Evolutionary conservation across 1,140 invertebrate species (phyloP), one percentile per base, ranked within the genome.

Genomic region (Chelonus insularis): DNA sequence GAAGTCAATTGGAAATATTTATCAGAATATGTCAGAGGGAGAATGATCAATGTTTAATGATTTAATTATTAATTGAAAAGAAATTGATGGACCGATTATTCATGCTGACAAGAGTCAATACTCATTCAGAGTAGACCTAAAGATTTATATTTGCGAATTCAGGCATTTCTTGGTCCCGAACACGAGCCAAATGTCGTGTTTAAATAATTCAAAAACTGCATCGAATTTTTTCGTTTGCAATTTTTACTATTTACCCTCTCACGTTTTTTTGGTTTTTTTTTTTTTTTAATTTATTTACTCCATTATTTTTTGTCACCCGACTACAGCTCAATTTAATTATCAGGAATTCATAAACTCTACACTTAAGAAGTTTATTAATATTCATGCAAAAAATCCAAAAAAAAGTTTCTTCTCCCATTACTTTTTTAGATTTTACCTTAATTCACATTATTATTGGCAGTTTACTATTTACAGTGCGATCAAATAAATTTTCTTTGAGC

Each of bases 81-180:
- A 3, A 29, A 29, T 29, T 7, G 25, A 7, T 23, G 36, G 20
- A 43, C 14, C 8, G 23, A 18, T n/a, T 39, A n/a, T 20, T 12
- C 20, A 11, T 57, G 36, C 43, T 1, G 14, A 41, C 29, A 23
- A 39, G 8, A 39, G 14, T 36, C 8, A 14, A 7, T 55, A 12
- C 16, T 14, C 18, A 29, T 23, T 23, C 7, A 47, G 36, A 14
- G 18, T 41, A 60, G 45, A 60, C 18, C 16, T 50, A 25, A 23
- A 32, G 16, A 51, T 51, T 39, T 32, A 18, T 50, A 32, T 29
- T 25, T 25, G 51, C 39, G 41, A 66, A 72, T 75, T 70, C 68
- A 73, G 70, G 67, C 69, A 74, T 72, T 73, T 76, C 74, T 81
- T 80, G 77, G 79, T 81, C 79, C 79, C 77, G 72, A 79, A 78